Evolutionary conservation across 2,888 invertebrate species (phyloP), one percentile per base, ranked within the genome.

Genomic region (Hirtodrosophila confusa): DNA sequence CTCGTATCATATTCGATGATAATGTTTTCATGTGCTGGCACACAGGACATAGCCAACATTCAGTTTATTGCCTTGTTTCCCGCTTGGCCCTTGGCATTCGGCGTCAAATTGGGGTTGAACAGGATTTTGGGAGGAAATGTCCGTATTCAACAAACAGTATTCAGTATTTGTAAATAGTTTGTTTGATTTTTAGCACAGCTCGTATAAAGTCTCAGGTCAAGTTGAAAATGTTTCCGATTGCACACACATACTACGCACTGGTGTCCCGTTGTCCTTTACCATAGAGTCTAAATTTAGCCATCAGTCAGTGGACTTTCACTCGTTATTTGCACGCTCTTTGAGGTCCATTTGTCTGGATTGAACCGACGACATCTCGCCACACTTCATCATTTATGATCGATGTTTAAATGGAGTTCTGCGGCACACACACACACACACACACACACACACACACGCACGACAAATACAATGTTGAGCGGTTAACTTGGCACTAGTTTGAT

Each of bases 331-430:
- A 64, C 69, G 55, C 79, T 62, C 43, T 68, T 55, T 47, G 60
- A 39, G 60, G 51, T n/a, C 61, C 84, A 83, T 84, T 86, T 88
- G 84, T 88, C 86, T 88, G 80, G 65, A 62, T 80, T 57, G 60
- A 41, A 57, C 1, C 45, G 62, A 40, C 49, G 61, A 67, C 67
- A 36, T 41, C n/a, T 29, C 36, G 43, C 33, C 27, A 27, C 80
- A 77, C 63, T 87, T 66, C 57, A 76, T 82, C 75, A 82, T 76
- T 75, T 71, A 77, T 86, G 84, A 88, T 88, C 84, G 80, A 86
- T 84, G 86, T 40, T 57, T 53, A 49, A 64, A 33, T 37, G 37
- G 4, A 51, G 54, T 44, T 53, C 31, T 23, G 43, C 10, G 27
- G 37, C 11, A 36, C 31, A 29, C 41, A 39, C 44, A 11, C 35